Conservation (phyloP, 2,797 vertebrate genomes). For the Enteromius afrohamiltoni region DNA sequence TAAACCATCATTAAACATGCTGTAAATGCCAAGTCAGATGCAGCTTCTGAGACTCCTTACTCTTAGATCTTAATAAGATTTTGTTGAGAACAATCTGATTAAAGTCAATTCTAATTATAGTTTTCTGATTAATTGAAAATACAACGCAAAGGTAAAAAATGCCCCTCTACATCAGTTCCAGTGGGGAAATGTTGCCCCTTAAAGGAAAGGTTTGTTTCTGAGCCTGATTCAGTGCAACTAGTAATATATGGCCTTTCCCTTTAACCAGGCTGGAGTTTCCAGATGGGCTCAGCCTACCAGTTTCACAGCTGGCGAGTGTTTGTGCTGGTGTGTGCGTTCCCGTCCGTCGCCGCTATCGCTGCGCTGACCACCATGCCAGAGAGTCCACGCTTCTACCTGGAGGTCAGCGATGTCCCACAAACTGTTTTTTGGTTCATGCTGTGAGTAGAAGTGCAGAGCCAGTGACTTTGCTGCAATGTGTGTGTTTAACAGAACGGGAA, state of each 20-base stretch:
- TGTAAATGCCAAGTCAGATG: neutral
- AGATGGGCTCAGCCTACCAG: slow-evolving; percentile 98
- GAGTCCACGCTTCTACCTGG: slow-evolving; percentile 95
- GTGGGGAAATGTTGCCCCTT: neutral
- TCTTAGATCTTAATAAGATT: neutral
- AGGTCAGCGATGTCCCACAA: slow-evolving; percentile 77
- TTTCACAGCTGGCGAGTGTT: slow-evolving; percentile 99
- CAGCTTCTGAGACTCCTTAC: neutral
- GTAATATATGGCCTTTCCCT: neutral
- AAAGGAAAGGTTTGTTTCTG: neutral
- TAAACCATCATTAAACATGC: neutral
- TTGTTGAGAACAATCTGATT: neutral
- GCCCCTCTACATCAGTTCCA: neutral
- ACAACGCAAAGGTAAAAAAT: neutral
- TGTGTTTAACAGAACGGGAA: slow-evolving; percentile 87
- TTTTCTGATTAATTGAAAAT: neutral
- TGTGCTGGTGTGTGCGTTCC: slow-evolving; percentile 94
- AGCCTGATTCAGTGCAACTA: neutral
- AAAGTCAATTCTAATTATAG: neutral
- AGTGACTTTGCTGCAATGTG: neutral
- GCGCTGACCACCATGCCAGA: slow-evolving; percentile 96
- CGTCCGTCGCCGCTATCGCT: slow-evolving; percentile 91
- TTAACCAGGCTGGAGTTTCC: slow-evolving; percentile 94
- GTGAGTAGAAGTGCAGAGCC: neutral
- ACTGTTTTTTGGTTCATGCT: neutral